Percentiles rank a stretch among this genome's conserved stretches.
Conservation (phyloP, 2,888 invertebrate genomes). For the Sepioteuthis lessoniana region DNA sequence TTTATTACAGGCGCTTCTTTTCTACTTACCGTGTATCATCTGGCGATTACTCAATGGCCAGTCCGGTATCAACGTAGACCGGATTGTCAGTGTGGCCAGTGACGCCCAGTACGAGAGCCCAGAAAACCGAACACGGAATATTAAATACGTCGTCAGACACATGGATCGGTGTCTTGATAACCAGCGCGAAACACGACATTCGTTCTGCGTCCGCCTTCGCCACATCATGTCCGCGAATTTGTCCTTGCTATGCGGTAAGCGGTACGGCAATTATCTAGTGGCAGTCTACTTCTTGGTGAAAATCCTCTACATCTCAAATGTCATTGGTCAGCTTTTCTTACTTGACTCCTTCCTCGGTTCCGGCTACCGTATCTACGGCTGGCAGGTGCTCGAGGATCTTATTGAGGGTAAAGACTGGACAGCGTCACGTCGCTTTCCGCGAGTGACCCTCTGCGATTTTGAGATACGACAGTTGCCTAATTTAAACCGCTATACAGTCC, state of each 20-base stretch:
- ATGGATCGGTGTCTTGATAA: constrained; percentile 76
- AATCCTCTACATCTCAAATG: constrained; percentile 74
- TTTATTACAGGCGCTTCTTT: constrained; percentile 76
- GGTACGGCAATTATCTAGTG: constrained; percentile 76
- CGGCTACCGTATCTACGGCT: constrained; percentile 74
- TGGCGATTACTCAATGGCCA: constrained; percentile 77
- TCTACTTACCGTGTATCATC: constrained; percentile 77
- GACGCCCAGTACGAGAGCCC: constrained; percentile 76
- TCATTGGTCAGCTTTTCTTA: constrained; percentile 76
- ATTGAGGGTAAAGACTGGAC: constrained; percentile 73
- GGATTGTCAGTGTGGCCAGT: constrained; percentile 72
- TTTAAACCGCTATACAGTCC: constrained; percentile 70
- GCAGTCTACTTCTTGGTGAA: constrained; percentile 75
- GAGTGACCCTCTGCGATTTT: constrained; percentile 74
- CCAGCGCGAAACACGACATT: constrained; percentile 70
- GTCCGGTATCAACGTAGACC: constrained; percentile 77
- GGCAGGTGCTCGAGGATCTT: constrained; percentile 76
- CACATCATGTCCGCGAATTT: constrained; percentile 71
- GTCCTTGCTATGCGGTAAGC: constrained; percentile 73
- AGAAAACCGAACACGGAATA: constrained; percentile 75
- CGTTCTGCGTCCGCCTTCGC: constrained; percentile 69
- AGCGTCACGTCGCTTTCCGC: constrained; percentile 71
- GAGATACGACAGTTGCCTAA: constrained; percentile 73
- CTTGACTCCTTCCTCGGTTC: constrained; percentile 76
- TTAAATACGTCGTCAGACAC: constrained; percentile 76